Base-by-base conservation (phyloP, 2,113 vertebrate genomes). In the Grus americana region DNA sequence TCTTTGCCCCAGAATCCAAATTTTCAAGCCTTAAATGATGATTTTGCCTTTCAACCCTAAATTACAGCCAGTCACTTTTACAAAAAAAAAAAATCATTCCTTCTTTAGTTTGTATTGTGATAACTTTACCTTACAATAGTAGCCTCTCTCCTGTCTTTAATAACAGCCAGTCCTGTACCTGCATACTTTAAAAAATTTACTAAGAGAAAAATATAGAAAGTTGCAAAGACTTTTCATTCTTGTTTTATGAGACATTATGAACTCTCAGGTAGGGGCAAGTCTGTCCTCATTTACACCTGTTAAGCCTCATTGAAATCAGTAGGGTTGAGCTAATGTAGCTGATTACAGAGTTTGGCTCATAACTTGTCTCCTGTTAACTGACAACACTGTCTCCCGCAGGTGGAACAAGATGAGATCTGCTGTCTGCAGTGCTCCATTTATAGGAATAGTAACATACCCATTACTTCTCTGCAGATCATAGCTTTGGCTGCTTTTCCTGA, bases 351-450 rank as follows among this genome's bases (percentile, higher is more conserved):
- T 85, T 86, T 93, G 90, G 72, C 65, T 95, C 79, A n/a, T 61
- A 79, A 90, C 52, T 24, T 70, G 30, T 79, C 79, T 91, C 82
- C 88, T 86, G 68, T 88, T 94, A 96, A 67, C 71, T 94, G 88
- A 81, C 59, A 94, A 47, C 65, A 72, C 47, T 36, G 15, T 55
- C 65, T 86, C 76, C 92, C 1, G 0, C 79, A 92, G 82, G 88
- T 82, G 46, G 66, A 88, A 88, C 70, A 92, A 63, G 73, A 71
- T 54, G 61, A 95, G 78, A 40, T 85, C 74, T 91, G 86, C 72
- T 87, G 42, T 63, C 52, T 92, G 85, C 58, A 42, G 66, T 22
- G 58, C 27, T 71, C 76, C 76, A 65, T 84, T 96, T 92, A 67
- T 38, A 86, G 86, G 66, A 78, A 47, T 13, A 66, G 58, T 75